Percentiles rank a stretch among this genome's conserved stretches.
phyloP scores from a whole-genome alignment of 2,888 invertebrate species.

The Drosophila anomalata region DNA sequence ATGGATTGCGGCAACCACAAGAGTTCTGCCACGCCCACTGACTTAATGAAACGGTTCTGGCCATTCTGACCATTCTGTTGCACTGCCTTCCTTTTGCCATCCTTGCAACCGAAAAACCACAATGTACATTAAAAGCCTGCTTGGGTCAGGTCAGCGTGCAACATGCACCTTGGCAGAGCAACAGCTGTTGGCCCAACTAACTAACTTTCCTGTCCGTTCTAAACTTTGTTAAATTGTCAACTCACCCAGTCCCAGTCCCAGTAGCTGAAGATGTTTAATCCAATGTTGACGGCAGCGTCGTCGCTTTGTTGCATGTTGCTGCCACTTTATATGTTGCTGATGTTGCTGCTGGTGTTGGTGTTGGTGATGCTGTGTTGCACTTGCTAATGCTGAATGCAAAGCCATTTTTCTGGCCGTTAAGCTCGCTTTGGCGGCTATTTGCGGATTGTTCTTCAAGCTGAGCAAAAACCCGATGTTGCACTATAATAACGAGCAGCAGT shows the following conservation, averaged over 20 bases:
- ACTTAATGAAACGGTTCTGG: constrained; percentile 2
- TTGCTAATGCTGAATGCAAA: constrained; percentile 24
- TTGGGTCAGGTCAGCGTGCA: constrained; percentile 41
- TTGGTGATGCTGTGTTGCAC: constrained; percentile 29
- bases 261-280: constrained; percentile 77
- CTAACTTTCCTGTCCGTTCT: neutral
- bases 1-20: constrained; percentile 15
- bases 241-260: constrained; percentile 78
- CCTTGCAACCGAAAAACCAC: constrained; percentile 36
- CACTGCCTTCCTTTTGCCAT: constrained; percentile 15
- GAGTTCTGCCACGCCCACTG: constrained; percentile 11
- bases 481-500: constrained; percentile 60
- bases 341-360: constrained; percentile 40
- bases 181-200: constrained; percentile 7
- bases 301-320: constrained; percentile 50
- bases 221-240: constrained; percentile 23
- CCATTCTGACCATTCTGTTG: neutral
- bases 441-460: constrained; percentile 16
- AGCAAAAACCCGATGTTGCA: constrained; percentile 32
- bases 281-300: constrained; percentile 61
- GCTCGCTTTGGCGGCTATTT: constrained; percentile 13
- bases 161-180: constrained; percentile 17
- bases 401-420: constrained; percentile 35
- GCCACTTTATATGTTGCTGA: constrained; percentile 44
- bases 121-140: constrained; percentile 57